Conservation (phyloP, 2,888 invertebrate species). For the Cantharis flavilabris region DNA sequence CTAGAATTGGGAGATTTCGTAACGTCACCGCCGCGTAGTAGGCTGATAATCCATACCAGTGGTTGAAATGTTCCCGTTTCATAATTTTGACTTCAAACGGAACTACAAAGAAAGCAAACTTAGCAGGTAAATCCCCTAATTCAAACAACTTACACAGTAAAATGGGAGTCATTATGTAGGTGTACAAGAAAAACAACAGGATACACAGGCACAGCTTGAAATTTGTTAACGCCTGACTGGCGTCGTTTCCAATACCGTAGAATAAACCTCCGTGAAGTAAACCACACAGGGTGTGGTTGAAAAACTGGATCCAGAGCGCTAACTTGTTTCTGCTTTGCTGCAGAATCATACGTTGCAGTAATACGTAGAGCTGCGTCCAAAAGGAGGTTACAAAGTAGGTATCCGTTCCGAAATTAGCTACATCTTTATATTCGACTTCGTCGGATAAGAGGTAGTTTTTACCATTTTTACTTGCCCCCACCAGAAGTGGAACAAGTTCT, state of each 20-base stretch:
- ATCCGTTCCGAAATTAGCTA: not conserved
- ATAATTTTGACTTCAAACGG: conserved; percentile 64
- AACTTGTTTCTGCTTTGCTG: not conserved
- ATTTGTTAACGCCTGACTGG: not conserved
- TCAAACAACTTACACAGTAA: not conserved
- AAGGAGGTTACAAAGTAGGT: not conserved
- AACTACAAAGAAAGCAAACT: conserved; percentile 55
- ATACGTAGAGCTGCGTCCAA: not conserved
- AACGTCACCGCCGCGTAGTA: conserved; percentile 64
- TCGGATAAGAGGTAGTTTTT: not conserved
- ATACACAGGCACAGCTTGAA: not conserved
- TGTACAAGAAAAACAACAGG: not conserved
- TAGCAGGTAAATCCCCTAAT: not conserved
- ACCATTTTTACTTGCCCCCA: not conserved
- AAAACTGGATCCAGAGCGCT: not conserved
- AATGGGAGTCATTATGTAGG: not conserved
- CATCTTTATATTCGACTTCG: not conserved
- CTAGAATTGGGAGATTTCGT: conserved; percentile 57
- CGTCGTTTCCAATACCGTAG: not conserved
- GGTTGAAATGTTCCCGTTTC: conserved; percentile 67
- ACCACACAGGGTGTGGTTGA: not conserved
- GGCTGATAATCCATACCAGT: conserved; percentile 69
- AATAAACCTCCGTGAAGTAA: not conserved
- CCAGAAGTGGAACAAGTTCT: not conserved
- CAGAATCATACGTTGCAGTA: not conserved